These are phyloP conservation scores for Polyommatus icarus DNA, from an alignment of 2,888 invertebrate species.

Conservation along the genomic window DNA sequence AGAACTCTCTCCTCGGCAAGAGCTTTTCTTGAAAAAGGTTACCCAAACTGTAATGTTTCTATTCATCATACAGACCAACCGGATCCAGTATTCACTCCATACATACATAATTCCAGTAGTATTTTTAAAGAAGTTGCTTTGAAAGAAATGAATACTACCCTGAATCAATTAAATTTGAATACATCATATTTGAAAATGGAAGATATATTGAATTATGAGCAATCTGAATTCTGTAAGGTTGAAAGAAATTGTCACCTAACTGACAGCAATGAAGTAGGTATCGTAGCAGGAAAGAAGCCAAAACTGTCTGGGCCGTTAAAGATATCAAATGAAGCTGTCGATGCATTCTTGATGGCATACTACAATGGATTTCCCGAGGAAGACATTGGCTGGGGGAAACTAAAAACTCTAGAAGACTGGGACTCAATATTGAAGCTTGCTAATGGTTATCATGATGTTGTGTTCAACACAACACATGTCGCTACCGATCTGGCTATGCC, in stretches of 20 bases:
- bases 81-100: conserved; percentile 63
- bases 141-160: conserved; percentile 53
- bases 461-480: conserved; percentile 60
- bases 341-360: conserved; percentile 69
- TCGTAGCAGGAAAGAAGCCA: conserved; percentile 56
- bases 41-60: conserved; percentile 59
- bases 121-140: conserved; percentile 52
- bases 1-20: conserved; percentile 61
- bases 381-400: conserved; percentile 65
- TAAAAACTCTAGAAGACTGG: conserved; percentile 53
- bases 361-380: conserved; percentile 60
- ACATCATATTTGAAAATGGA: conserved; percentile 53
- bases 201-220: conserved; percentile 58
- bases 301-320: conserved; percentile 63
- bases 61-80: conserved; percentile 52
- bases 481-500: conserved; percentile 63
- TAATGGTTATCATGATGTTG: conserved; percentile 60
- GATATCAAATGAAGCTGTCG: conserved; percentile 61
- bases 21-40: conserved; percentile 60
- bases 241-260: conserved; percentile 57
- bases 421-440: conserved; percentile 52
- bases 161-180: conserved; percentile 54
- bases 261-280: conserved; percentile 52
- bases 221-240: conserved; percentile 57
- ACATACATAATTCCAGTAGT: conserved; percentile 58